These are phyloP conservation scores for Lepidothrix coronata DNA, from an alignment of 2,113 vertebrate genomes.

Conservation along the genomic window DNA sequence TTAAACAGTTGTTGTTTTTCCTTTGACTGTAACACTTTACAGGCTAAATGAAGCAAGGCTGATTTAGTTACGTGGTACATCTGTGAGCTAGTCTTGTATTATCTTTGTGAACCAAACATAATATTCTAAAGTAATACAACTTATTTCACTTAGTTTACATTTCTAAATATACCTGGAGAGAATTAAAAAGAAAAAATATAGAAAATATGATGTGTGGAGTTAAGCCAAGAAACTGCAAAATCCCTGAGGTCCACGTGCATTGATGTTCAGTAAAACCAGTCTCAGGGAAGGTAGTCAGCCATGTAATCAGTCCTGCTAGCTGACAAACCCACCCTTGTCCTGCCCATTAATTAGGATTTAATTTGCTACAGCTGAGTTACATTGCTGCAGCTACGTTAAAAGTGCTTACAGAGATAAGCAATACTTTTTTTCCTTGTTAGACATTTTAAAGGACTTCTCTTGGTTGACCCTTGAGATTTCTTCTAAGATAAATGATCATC, in stretches of 20 bases:
- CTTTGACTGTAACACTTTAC: constrained; percentile 31
- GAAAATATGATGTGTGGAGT: neutral
- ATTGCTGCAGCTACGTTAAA: neutral
- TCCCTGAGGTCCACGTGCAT: neutral
- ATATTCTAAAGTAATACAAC: neutral
- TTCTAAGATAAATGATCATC: neutral
- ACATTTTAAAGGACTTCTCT: neutral
- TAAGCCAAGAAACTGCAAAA: constrained; percentile 20
- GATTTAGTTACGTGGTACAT: neutral
- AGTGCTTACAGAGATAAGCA: neutral
- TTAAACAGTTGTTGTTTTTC: neutral
- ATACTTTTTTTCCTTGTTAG: neutral
- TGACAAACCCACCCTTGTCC: neutral
- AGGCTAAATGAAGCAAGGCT: constrained; percentile 61
- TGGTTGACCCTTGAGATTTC: neutral
- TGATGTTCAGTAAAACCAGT: neutral
- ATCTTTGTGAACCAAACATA: neutral
- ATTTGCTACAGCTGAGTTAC: neutral
- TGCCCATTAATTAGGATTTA: neutral
- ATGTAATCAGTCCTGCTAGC: neutral
- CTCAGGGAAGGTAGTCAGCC: neutral
- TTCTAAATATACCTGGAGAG: neutral
- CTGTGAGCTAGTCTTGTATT: neutral
- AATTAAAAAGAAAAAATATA: neutral
- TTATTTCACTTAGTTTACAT: neutral